Evolutionary conservation across 64 coral and sea anemone species (phyloP).

Genomic region (Stichodactyla helianthus): DNA sequence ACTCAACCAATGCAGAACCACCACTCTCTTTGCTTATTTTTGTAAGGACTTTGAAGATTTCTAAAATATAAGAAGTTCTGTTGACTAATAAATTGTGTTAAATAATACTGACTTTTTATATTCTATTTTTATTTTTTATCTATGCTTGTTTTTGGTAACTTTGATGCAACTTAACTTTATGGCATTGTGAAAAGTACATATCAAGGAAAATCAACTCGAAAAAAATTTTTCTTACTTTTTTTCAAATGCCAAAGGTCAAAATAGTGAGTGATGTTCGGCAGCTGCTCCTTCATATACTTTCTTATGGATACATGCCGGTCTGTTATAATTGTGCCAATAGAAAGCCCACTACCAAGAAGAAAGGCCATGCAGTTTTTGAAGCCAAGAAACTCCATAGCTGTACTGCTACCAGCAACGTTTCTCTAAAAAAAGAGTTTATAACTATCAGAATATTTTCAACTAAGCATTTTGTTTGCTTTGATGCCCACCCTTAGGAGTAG

Average conservation of each 20-base stretch:
- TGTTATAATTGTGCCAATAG: constrained; percentile 22
- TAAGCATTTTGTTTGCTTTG: neutral
- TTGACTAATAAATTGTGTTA: too few relatives aligned
- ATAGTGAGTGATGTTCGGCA: too few relatives aligned
- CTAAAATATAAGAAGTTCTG: neutral
- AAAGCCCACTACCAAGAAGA: constrained; percentile 44
- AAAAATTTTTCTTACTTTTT: too few relatives aligned
- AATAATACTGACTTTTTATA: too few relatives aligned
- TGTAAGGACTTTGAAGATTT: constrained; percentile 30
- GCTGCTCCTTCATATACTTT: constrained; percentile 24
- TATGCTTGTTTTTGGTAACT: too few relatives aligned
- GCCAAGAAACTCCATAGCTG: constrained; percentile 44
- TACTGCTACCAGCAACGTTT: constrained; percentile 42
- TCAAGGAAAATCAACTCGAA: too few relatives aligned
- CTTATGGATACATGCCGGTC: too few relatives aligned
- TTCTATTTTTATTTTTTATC: too few relatives aligned
- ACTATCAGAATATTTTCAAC: neutral
- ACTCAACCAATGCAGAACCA: neutral
- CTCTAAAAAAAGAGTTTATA: constrained; percentile 30
- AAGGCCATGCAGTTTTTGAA: constrained; percentile 50
- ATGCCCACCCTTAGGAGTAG: neutral
- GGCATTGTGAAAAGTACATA: too few relatives aligned
- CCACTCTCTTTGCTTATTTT: neutral
- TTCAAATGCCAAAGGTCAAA: too few relatives aligned
- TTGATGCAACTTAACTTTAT: too few relatives aligned